Evolutionary conservation across 1,140 invertebrate species (phyloP).

Genomic region (Leptonema lineaticorne): DNA sequence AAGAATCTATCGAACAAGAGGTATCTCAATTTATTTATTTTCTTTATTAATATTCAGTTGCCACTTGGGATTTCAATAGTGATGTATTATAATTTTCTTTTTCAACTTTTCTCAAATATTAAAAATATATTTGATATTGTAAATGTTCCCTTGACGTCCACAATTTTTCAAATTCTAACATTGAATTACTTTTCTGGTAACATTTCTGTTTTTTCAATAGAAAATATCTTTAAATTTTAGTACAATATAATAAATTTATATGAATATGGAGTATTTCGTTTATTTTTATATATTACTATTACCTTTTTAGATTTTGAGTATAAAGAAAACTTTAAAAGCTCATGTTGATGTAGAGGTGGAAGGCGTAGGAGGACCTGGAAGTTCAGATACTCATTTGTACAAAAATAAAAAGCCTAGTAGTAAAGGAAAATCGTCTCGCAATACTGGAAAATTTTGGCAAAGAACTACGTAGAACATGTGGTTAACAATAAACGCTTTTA

Average conservation of each 20-base stretch:
- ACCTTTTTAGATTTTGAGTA: slow-evolving; percentile 69
- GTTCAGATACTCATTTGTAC: slow-evolving; percentile 44
- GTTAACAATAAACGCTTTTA: neutral
- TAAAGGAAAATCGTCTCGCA: slow-evolving; percentile 50
- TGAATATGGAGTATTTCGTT: neutral
- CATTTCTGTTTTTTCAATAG: no score
- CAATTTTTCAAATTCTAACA: no score
- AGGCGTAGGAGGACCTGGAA: slow-evolving; percentile 61
- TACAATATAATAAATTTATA: no score
- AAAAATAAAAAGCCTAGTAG: slow-evolving; percentile 48
- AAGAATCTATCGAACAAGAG: slow-evolving; percentile 83
- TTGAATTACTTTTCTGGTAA: no score
- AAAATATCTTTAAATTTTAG: no score
- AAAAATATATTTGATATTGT: no score
- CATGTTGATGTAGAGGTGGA: slow-evolving; percentile 70
- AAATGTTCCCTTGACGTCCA: no score
- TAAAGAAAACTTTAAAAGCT: slow-evolving; percentile 80
- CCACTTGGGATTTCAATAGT: no score
- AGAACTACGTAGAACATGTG: slow-evolving; percentile 51
- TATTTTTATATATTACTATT: slow-evolving; percentile 7
- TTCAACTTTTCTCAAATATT: no score
- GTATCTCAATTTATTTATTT: slow-evolving; percentile 50
- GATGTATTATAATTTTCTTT: no score
- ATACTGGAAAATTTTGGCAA: slow-evolving; percentile 62
- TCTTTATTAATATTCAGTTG: no score